These are phyloP conservation scores for Drosophila virilis DNA, from an alignment of 1,140 invertebrate species.

Conservation along the genomic window DNA sequence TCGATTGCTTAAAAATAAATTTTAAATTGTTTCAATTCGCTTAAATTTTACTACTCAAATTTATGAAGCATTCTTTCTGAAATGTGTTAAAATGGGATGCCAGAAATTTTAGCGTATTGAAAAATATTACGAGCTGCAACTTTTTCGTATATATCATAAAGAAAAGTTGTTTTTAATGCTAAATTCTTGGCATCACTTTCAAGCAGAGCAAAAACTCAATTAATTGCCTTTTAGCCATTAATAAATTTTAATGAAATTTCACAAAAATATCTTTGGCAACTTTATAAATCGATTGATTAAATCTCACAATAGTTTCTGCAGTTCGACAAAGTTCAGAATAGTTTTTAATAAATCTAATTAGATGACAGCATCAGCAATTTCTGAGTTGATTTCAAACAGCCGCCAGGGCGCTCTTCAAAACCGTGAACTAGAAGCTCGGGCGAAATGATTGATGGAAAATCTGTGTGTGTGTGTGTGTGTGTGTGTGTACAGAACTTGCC, in stretches of 20 bases:
- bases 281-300: neutral
- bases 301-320: neutral
- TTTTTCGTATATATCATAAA: too few species aligned
- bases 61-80: neutral
- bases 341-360: slow-evolving; percentile 33
- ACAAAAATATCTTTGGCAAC: neutral
- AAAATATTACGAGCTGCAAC: too few species aligned
- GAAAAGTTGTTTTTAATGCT: neutral
- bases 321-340: neutral
- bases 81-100: neutral
- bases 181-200: neutral
- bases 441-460: slow-evolving; percentile 78
- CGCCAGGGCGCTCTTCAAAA: slow-evolving; percentile 10
- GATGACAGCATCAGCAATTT: slow-evolving; percentile 29
- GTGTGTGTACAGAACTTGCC: slow-evolving; percentile 73
- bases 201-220: neutral
- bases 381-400: neutral
- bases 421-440: slow-evolving; percentile 41
- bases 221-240: neutral
- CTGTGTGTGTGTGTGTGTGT: slow-evolving; percentile 9
- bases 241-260: neutral
- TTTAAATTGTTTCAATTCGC: neutral
- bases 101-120: neutral
- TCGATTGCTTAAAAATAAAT: neutral
- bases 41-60: neutral